Percentiles rank a stretch among this genome's conserved stretches.
These are phyloP conservation scores for Dexiosoma caninum DNA, from an alignment of 2,888 invertebrate genomes.

Conservation along the genomic window DNA sequence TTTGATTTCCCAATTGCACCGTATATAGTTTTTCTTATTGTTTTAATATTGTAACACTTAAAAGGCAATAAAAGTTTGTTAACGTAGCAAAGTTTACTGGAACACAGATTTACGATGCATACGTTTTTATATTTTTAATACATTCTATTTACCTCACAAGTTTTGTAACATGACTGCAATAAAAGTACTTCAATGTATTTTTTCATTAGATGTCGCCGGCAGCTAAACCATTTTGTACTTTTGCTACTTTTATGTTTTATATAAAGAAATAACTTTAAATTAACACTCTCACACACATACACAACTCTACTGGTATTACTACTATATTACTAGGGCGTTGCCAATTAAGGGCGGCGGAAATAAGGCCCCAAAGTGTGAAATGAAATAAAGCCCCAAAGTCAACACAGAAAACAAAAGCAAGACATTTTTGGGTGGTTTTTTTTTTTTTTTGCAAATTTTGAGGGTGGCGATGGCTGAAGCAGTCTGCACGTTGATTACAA, in stretches of 20 bases:
- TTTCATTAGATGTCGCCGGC: not conserved
- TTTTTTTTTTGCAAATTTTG: no score
- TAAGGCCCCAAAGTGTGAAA: no score
- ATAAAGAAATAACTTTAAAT: not conserved
- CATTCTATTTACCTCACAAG: conserved; percentile 3
- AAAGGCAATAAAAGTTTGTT: not conserved
- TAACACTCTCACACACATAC: no score
- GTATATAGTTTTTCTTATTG: not conserved
- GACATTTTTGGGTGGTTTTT: no score
- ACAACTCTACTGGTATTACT: no score
- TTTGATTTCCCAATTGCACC: no score
- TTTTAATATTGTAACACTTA: not conserved
- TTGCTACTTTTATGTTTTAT: not conserved
- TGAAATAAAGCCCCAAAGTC: no score
- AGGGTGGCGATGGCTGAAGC: no score
- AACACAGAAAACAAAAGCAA: no score
- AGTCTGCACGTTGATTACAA: no score
- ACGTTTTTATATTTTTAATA: not conserved
- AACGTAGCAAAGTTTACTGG: not conserved
- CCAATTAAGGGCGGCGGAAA: no score
- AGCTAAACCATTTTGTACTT: not conserved
- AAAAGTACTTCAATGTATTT: not conserved
- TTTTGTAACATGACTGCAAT: not conserved
- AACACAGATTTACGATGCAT: not conserved
- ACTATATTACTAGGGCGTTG: no score